Percentiles rank a stretch among this genome's conserved stretches.
phyloP scores from a whole-genome alignment of 2,113 vertebrate species.

The Pseudolaguvia tuberculata region DNA sequence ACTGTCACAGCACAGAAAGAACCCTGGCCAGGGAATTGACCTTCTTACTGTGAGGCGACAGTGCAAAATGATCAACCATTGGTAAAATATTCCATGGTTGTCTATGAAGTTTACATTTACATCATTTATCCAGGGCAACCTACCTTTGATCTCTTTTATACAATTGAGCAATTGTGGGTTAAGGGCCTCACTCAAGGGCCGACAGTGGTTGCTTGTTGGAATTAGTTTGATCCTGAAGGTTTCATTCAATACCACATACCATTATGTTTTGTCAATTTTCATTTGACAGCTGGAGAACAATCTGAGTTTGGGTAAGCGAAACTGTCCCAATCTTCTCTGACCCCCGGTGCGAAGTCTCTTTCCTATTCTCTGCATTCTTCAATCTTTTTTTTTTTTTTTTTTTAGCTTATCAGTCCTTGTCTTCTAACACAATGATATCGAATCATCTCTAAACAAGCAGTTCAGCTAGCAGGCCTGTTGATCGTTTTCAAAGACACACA shows the following conservation, averaged over 20 bases:
- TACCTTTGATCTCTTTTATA: too few species aligned
- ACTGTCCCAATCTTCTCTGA: not conserved
- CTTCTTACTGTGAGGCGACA: too few species aligned
- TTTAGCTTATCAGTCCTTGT: not conserved
- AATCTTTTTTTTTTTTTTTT: not conserved
- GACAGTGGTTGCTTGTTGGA: too few species aligned
- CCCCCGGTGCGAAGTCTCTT: not conserved
- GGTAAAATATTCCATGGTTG: too few species aligned
- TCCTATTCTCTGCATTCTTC: conserved; percentile 7
- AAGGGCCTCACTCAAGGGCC: too few species aligned
- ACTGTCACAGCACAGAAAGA: too few species aligned
- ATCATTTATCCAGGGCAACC: too few species aligned
- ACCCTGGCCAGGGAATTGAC: too few species aligned
- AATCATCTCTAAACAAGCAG: conserved; percentile 40
- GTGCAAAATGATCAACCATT: too few species aligned
- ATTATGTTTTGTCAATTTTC: not conserved
- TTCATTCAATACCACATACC: not conserved
- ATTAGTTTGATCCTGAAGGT: not conserved
- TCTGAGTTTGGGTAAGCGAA: conserved; percentile 1
- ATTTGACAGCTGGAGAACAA: not conserved
- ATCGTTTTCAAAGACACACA: conserved; percentile 6
- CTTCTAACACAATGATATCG: conserved; percentile 37
- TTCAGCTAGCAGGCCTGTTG: conserved; percentile 29
- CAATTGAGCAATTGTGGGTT: too few species aligned
- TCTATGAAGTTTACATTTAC: too few species aligned